phyloP scores from a whole-genome alignment of 1,140 invertebrate species.

The Seison nebaliae region DNA sequence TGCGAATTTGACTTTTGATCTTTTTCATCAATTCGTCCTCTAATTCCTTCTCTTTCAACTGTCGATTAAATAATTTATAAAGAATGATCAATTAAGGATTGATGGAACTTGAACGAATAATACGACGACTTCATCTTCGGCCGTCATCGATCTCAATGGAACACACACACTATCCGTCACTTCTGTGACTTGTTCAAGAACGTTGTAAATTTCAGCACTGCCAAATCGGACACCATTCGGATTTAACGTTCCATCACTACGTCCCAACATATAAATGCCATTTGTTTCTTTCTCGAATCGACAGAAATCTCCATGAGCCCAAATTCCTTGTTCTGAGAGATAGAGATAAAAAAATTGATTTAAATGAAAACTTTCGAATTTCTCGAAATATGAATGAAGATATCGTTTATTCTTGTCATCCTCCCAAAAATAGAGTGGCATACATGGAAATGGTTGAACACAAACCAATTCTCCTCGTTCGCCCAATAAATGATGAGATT shows the following conservation, averaged over 20 bases:
- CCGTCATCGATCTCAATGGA: constrained; percentile 20
- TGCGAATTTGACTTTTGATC: constrained; percentile 26
- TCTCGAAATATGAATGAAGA: constrained; percentile 35
- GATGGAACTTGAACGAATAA: constrained; percentile 29
- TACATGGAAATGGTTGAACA: constrained; percentile 35
- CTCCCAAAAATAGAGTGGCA: constrained; percentile 36
- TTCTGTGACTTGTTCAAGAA: constrained; percentile 31
- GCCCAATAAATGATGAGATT: constrained; percentile 19
- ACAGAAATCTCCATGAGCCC: constrained; percentile 37
- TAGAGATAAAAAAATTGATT: constrained; percentile 1
- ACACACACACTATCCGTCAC: constrained; percentile 35
- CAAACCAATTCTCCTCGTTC: constrained; percentile 35
- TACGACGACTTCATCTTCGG: constrained; percentile 33
- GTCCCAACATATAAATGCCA: constrained; percentile 35
- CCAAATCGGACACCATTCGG: constrained; percentile 38
- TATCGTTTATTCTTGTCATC: constrained; percentile 32
- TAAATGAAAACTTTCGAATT: constrained; percentile 21
- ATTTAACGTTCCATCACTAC: constrained; percentile 38
- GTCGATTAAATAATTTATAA: constrained; percentile 19
- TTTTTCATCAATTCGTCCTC: constrained; percentile 22
- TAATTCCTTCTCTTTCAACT: constrained; percentile 22
- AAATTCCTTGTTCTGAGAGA: constrained; percentile 21
- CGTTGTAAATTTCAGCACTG: constrained; percentile 37
- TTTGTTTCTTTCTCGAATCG: constrained; percentile 31
- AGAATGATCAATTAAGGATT: not conserved